Evolutionary conservation across 2,113 vertebrate genomes (phyloP).

Genomic region (Phyllopteryx taeniolatus): DNA sequence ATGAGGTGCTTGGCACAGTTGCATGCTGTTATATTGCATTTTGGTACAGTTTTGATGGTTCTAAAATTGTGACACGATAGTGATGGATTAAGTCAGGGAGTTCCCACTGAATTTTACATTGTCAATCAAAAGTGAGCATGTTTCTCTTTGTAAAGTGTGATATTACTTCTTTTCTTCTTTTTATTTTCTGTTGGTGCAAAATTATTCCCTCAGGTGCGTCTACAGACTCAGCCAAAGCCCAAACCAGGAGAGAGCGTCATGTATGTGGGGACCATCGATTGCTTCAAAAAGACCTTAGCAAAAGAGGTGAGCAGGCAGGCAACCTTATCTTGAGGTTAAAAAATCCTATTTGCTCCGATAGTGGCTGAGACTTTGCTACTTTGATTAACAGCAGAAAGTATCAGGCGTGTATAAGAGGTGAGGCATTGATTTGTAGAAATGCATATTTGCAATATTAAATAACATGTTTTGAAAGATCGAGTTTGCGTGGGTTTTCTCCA

Average conservation of each 20-base stretch:
- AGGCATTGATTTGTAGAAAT: no score
- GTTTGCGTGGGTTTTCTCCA: no score
- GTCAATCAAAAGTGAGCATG: not conserved
- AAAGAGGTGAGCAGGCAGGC: constrained; percentile 77
- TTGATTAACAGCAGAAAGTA: not conserved
- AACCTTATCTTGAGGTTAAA: not conserved
- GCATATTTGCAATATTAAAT: no score
- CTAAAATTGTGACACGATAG: not conserved
- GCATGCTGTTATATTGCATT: no score
- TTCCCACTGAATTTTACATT: not conserved
- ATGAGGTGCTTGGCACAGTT: no score
- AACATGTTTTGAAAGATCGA: no score
- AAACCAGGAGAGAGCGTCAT: constrained; percentile 76
- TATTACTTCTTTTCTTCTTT: not conserved
- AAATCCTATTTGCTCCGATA: not conserved
- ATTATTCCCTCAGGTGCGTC: constrained; percentile 78
- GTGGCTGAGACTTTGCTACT: not conserved
- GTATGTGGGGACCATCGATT: constrained; percentile 91
- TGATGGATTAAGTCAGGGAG: not conserved
- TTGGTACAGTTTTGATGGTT: not conserved
- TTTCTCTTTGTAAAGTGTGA: not conserved
- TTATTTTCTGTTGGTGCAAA: not conserved
- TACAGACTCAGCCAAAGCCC: constrained; percentile 88
- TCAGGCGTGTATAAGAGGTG: not conserved
- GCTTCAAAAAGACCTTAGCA: constrained; percentile 87